These are phyloP conservation scores for Tapirus indicus DNA, from an alignment of 2,797 vertebrate species.

Conservation along the genomic window DNA sequence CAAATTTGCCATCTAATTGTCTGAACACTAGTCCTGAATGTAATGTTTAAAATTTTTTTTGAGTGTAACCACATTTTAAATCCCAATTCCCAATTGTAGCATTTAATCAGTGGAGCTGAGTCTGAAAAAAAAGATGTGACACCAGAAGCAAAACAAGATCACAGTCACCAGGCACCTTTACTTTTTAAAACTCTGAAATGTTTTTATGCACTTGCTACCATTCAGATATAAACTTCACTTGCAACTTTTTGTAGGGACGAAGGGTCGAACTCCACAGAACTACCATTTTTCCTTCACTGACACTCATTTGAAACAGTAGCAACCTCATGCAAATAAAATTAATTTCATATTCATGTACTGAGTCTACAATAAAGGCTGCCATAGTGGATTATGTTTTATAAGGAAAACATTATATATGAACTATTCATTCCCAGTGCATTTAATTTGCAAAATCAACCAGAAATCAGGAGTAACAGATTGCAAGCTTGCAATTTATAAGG, in stretches of 20 bases:
- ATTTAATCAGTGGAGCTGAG: not conserved
- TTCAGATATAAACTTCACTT: conserved; percentile 38
- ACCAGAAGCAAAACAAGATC: conserved; percentile 42
- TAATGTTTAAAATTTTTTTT: conserved; percentile 4
- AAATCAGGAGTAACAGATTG: conserved; percentile 84
- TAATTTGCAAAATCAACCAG: conserved; percentile 85
- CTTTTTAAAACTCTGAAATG: conserved; percentile 43
- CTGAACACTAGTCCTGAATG: conserved; percentile 48
- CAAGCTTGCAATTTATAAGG: conserved; percentile 82
- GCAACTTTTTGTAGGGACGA: not conserved
- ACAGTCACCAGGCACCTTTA: not conserved
- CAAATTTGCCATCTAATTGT: conserved; percentile 22
- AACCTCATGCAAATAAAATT: conserved; percentile 83
- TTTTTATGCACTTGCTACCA: conserved; percentile 38
- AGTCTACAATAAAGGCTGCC: conserved; percentile 83
- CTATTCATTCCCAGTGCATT: conserved; percentile 80
- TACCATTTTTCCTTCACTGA: conserved; percentile 58
- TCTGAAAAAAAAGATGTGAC: not conserved
- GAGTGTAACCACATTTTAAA: conserved; percentile 46
- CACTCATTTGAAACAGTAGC: conserved; percentile 74
- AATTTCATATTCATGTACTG: conserved; percentile 82
- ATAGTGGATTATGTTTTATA: conserved; percentile 76
- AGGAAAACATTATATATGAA: conserved; percentile 81
- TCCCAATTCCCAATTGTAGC: not conserved
- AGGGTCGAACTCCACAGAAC: conserved; percentile 36